phyloP scores from a whole-genome alignment of 2,797 vertebrate genomes.

The Enteromius paludinosus region DNA sequence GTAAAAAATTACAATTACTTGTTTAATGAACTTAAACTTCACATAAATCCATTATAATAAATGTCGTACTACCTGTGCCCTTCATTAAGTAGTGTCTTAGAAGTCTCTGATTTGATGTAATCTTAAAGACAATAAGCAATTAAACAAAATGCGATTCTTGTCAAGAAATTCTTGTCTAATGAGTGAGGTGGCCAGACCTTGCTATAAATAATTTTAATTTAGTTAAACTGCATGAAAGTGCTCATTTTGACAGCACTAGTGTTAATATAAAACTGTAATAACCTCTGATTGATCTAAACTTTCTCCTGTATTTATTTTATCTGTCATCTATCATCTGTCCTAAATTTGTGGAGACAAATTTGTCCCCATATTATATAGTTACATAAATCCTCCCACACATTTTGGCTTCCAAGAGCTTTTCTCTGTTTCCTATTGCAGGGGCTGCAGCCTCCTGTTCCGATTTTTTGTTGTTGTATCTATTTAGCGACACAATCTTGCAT shows the following conservation, averaged over 20 bases:
- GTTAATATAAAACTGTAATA: neutral
- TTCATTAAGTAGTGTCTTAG: neutral
- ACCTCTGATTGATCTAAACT: neutral
- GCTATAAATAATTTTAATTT: neutral
- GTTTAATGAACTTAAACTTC: neutral
- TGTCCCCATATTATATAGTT: neutral
- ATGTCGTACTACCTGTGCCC: neutral
- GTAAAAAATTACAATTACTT: neutral
- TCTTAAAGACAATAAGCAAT: neutral
- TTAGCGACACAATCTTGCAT: neutral
- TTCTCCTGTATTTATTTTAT: neutral
- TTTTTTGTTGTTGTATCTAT: neutral
- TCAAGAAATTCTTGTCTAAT: neutral
- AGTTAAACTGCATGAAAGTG: neutral
- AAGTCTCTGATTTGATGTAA: neutral
- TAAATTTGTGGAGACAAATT: neutral
- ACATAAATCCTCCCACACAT: neutral
- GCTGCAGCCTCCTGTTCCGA: neutral
- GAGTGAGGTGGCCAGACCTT: neutral
- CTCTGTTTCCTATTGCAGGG: neutral
- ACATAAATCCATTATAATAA: neutral
- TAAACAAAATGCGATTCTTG: neutral
- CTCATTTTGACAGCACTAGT: neutral
- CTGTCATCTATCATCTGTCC: neutral
- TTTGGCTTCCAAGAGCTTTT: neutral